phyloP scores from a whole-genome alignment of 2,888 invertebrate genomes.

The Helleia helle region DNA sequence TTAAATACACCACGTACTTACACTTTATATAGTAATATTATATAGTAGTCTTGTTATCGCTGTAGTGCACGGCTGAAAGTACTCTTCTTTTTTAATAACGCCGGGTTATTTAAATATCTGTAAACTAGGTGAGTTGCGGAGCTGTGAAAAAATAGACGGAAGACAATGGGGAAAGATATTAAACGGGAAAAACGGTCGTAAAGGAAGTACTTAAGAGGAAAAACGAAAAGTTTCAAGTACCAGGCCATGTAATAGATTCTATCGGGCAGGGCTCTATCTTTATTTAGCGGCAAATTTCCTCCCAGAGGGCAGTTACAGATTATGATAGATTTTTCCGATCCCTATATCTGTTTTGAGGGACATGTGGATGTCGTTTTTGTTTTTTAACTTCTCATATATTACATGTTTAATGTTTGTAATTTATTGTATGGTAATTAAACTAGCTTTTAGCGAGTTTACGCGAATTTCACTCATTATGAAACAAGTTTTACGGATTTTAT shows the following conservation, averaged over 20 bases:
- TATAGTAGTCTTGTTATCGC: slow-evolving; percentile 3
- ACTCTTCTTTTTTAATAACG: background rate
- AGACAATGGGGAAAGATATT: slow-evolving; percentile 46
- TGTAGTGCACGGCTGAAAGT: background rate
- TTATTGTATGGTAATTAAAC: no score
- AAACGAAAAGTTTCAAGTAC: slow-evolving; percentile 39
- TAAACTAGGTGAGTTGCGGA: slow-evolving; percentile 10
- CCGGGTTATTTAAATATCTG: slow-evolving; percentile 8
- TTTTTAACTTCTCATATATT: no score
- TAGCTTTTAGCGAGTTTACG: no score
- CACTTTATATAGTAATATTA: background rate
- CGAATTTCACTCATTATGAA: no score
- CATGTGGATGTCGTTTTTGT: background rate
- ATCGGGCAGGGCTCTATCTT: background rate
- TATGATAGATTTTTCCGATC: background rate
- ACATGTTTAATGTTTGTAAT: no score
- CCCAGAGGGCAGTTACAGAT: background rate
- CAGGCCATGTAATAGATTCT: slow-evolving; percentile 5
- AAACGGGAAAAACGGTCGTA: slow-evolving; percentile 46
- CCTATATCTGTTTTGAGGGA: background rate
- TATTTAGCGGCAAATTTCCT: slow-evolving; percentile 4
- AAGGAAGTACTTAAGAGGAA: slow-evolving; percentile 45
- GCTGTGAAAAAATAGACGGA: slow-evolving; percentile 21
- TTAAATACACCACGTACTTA: no score
- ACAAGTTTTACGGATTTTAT: no score